Percentiles rank a stretch among this genome's conserved stretches.
Evolutionary conservation across 2,113 vertebrate genomes (phyloP).

Genomic region (Triplophysa rosa): DNA sequence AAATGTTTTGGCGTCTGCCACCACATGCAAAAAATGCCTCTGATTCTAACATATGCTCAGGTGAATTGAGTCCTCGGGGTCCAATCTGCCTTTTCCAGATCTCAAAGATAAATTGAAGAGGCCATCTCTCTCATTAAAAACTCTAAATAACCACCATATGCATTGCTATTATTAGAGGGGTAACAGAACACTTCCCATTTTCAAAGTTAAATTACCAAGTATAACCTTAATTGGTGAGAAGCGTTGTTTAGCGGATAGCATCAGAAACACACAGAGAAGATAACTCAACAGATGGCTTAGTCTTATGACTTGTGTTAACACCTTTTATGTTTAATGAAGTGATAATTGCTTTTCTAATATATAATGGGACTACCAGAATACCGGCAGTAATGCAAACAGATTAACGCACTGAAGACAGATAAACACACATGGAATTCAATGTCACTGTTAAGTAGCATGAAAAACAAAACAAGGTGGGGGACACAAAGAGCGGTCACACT

Average conservation of each 20-base stretch:
- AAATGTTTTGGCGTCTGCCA: slow-evolving; percentile 48
- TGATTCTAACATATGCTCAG: slow-evolving; percentile 70
- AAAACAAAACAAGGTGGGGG: slow-evolving; percentile 61
- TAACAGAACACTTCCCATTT: slow-evolving; percentile 72
- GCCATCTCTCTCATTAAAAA: slow-evolving; percentile 73
- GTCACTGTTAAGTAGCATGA: slow-evolving; percentile 75
- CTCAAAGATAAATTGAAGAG: slow-evolving; percentile 74
- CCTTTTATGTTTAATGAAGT: slow-evolving; percentile 80
- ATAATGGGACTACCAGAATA: slow-evolving; percentile 73
- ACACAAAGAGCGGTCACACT: slow-evolving; percentile 35
- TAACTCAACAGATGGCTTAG: slow-evolving; percentile 79
- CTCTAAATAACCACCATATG: slow-evolving; percentile 75
- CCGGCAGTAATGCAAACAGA: slow-evolving; percentile 76
- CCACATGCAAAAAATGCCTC: slow-evolving; percentile 33
- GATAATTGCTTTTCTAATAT: slow-evolving; percentile 81
- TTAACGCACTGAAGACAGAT: slow-evolving; percentile 73
- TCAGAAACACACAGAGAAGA: slow-evolving; percentile 64
- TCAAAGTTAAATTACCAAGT: slow-evolving; percentile 76
- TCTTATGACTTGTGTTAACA: slow-evolving; percentile 80
- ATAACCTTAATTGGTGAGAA: slow-evolving; percentile 76
- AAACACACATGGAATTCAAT: slow-evolving; percentile 74
- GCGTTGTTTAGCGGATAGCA: slow-evolving; percentile 69
- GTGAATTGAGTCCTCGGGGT: slow-evolving; percentile 71
- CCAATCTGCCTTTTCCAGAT: slow-evolving; percentile 75
- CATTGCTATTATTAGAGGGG: slow-evolving; percentile 73